phyloP scores from a whole-genome alignment of 2,888 invertebrate species.

The Mimachlamys varia region DNA sequence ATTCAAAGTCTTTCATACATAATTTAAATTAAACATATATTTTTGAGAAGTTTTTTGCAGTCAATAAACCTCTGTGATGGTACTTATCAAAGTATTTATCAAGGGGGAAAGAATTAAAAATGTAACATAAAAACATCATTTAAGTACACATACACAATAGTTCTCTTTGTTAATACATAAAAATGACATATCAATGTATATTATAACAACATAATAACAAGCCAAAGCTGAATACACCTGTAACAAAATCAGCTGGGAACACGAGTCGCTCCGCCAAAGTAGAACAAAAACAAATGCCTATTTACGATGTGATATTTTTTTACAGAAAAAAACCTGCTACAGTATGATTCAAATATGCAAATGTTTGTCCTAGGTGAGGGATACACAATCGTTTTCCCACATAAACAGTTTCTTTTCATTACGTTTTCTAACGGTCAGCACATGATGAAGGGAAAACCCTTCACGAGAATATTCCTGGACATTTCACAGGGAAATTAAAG shows the following conservation, averaged over 20 bases:
- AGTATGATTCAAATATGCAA: constrained; percentile 18
- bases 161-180: constrained; percentile 16
- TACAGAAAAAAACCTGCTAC: background rate
- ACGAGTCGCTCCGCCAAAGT: background rate
- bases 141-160: constrained; percentile 4
- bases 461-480: constrained; percentile 28
- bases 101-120: background rate
- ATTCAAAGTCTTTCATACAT: constrained; percentile 26
- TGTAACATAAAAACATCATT: constrained; percentile 28
- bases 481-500: background rate
- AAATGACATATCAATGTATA: constrained; percentile 32
- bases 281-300: background rate
- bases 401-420: background rate
- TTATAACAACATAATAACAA: constrained; percentile 28
- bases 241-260: constrained; percentile 10
- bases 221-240: constrained; percentile 20
- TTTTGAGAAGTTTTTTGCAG: background rate
- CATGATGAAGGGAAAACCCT: background rate
- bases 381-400: background rate
- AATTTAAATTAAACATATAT: background rate
- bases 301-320: background rate
- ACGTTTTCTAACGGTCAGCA: constrained; percentile 7
- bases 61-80: background rate
- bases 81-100: background rate
- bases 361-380: constrained; percentile 4